A percentile compares a stretch with the other conserved stretches of the same genome.
Evolutionary conservation across 1,140 invertebrate species (phyloP).

Genomic region (Cotesia vestalis): DNA sequence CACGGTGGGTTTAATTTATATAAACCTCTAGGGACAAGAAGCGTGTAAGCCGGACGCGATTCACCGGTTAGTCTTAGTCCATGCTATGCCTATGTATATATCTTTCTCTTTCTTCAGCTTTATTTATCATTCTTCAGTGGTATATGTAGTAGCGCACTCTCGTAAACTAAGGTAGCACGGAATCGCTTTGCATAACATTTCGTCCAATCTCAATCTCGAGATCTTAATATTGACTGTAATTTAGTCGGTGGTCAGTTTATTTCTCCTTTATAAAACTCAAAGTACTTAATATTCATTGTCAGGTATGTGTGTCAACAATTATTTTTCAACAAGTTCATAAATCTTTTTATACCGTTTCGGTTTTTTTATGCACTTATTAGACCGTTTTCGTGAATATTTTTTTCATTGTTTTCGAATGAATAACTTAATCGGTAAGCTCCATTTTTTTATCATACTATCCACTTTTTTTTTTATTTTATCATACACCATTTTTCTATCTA

Average conservation of each 20-base stretch:
- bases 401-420: background rate
- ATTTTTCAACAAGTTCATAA: slow-evolving; percentile 13
- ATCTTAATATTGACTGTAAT: slow-evolving; percentile 46
- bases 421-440: too few species aligned
- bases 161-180: slow-evolving; percentile 12
- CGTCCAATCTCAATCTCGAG: slow-evolving; percentile 41
- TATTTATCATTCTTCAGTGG: slow-evolving; percentile 9
- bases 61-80: slow-evolving; percentile 6
- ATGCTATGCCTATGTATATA: slow-evolving; percentile 1
- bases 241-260: slow-evolving; percentile 25
- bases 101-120: background rate
- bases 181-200: slow-evolving; percentile 47
- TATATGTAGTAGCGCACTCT: slow-evolving; percentile 10
- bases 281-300: slow-evolving; percentile 21
- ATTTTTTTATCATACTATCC: too few species aligned
- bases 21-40: slow-evolving; percentile 30
- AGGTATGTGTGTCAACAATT: slow-evolving; percentile 13
- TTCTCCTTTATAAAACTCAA: background rate
- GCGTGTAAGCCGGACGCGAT: slow-evolving; percentile 37
- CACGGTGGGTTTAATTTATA: slow-evolving; percentile 42
- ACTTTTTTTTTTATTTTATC: too few species aligned
- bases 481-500: too few species aligned
- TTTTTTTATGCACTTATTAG: background rate
- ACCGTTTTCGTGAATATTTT: background rate
- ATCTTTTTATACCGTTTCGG: background rate